These are phyloP conservation scores for Atethmia centrago DNA, from an alignment of 2,888 invertebrate genomes.

Conservation along the genomic window DNA sequence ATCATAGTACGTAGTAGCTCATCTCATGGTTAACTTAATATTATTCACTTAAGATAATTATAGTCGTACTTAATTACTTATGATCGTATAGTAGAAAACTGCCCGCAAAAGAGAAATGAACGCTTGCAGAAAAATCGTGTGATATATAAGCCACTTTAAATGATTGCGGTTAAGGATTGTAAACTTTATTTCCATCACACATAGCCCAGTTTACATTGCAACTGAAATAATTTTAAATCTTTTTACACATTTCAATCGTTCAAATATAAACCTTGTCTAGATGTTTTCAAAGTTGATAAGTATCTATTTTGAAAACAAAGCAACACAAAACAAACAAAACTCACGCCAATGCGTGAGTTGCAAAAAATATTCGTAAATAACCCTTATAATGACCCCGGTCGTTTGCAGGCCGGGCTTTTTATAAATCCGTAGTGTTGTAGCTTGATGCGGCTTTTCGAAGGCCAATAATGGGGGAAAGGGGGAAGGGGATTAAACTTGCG, in stretches of 20 bases:
- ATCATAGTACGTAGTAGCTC: conserved; percentile 33
- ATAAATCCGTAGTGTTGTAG: conserved; percentile 60
- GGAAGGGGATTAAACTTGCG: conserved; percentile 12
- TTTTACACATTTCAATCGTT: background rate
- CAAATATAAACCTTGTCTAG: background rate
- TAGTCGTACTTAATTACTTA: conserved; percentile 26
- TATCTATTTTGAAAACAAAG: too few species aligned
- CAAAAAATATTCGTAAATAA: conserved; percentile 39
- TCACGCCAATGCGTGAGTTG: too few species aligned
- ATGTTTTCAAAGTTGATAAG: background rate
- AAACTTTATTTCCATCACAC: conserved; percentile 17
- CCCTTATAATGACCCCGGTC: conserved; percentile 72
- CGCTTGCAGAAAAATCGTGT: background rate
- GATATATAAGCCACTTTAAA: background rate
- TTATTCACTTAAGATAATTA: conserved; percentile 38
- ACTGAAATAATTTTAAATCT: background rate
- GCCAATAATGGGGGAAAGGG: conserved; percentile 12
- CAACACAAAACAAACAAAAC: too few species aligned
- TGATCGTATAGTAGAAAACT: conserved; percentile 15
- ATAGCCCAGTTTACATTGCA: conserved; percentile 16
- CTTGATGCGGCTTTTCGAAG: conserved; percentile 25
- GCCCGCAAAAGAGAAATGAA: background rate
- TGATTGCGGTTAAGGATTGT: background rate
- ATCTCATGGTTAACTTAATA: conserved; percentile 46
- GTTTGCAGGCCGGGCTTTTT: conserved; percentile 69